Conservation (phyloP, 2,797 vertebrate species). For the Psittacula derbiana region DNA sequence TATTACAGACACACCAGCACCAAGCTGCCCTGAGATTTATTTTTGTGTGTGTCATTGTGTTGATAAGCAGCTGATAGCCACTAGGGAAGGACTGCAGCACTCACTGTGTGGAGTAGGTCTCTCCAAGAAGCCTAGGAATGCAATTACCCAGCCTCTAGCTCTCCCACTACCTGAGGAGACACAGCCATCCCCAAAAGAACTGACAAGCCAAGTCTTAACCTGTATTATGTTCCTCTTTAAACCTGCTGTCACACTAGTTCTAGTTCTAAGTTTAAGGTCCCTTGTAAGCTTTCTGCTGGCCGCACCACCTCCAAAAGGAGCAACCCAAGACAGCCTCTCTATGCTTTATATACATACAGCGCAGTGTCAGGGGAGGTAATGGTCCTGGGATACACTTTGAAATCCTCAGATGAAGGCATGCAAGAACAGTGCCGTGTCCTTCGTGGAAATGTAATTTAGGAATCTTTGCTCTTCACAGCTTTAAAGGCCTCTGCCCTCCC, state of each 20-base stretch:
- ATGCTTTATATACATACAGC: neutral
- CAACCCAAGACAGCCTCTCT: fast-evolving
- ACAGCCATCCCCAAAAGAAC: neutral
- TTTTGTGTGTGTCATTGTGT: neutral
- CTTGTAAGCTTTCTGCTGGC: neutral
- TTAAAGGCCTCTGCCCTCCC: neutral
- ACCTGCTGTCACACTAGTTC: neutral
- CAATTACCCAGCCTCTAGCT: neutral
- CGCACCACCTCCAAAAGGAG: neutral
- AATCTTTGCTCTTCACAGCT: neutral
- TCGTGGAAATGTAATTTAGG: neutral
- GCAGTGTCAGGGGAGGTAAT: neutral
- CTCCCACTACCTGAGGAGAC: fast-evolving
- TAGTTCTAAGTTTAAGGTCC: neutral
- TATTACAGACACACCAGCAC: neutral
- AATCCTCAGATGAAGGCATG: neutral
- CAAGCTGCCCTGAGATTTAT: neutral
- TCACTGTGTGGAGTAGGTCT: neutral
- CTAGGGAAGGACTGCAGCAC: neutral
- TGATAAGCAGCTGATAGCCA: neutral
- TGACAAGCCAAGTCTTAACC: neutral
- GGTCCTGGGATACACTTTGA: neutral
- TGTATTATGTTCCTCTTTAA: neutral
- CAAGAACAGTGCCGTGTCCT: neutral
- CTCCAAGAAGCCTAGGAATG: neutral